A percentile compares a stretch with the other conserved stretches of the same genome.
phyloP scores from a whole-genome alignment of 2,888 invertebrate species.

The Agonopterix arenella region DNA sequence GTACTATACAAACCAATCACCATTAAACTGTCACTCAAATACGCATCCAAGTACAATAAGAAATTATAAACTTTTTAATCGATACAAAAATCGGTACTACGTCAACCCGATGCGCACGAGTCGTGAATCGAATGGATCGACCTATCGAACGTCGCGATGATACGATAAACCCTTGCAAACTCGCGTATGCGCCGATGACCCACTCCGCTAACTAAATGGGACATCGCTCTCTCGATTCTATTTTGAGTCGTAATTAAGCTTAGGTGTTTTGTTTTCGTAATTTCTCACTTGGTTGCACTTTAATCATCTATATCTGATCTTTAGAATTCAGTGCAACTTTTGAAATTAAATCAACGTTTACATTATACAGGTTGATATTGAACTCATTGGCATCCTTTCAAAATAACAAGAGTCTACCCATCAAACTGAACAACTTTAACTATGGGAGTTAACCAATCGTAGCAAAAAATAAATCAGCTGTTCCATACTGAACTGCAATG shows the following conservation, averaged over 20 bases:
- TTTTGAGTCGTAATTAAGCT: conserved; percentile 60
- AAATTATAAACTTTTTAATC: not conserved
- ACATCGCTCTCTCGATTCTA: conserved; percentile 49
- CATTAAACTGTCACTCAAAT: too few species aligned
- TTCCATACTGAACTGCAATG: too few species aligned
- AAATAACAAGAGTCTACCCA: too few species aligned
- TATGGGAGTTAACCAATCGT: too few species aligned
- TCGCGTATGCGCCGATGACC: conserved; percentile 48
- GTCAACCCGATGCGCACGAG: conserved; percentile 30
- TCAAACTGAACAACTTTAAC: too few species aligned
- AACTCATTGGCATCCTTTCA: too few species aligned
- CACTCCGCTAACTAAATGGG: conserved; percentile 64
- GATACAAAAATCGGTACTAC: conserved; percentile 21
- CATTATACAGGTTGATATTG: too few species aligned
- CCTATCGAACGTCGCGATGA: conserved; percentile 31
- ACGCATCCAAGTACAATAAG: not conserved
- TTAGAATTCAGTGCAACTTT: too few species aligned
- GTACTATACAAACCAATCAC: too few species aligned
- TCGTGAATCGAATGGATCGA: conserved; percentile 41
- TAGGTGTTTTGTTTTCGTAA: conserved; percentile 32
- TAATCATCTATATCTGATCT: too few species aligned
- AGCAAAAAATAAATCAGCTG: too few species aligned
- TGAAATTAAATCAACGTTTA: too few species aligned
- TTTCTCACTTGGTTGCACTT: conserved; percentile 2
- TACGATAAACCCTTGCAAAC: conserved; percentile 29